Base-by-base conservation (phyloP, 2,797 vertebrate genomes). In the Myripristis jacobus region DNA sequence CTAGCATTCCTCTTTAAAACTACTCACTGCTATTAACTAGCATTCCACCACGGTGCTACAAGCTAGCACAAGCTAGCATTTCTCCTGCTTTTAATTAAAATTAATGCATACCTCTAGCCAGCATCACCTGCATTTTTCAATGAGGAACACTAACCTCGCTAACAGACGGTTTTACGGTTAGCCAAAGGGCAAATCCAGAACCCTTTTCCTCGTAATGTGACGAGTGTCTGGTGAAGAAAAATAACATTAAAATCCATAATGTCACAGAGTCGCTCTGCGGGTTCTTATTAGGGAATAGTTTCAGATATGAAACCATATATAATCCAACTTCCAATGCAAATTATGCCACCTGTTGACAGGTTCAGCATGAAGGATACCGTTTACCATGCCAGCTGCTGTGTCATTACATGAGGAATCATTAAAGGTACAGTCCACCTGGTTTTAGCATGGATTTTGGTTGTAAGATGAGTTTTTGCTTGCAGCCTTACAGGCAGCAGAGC, bases 221-320 rank as follows among this genome's bases (percentile, higher is more conserved):
- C 74, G n/a, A 66, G 58, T 66, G 50, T 73, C 66, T 69, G 63
- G 16, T 76, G 79, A 85, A 83, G 75, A 73, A 61, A 60, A 86
- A 67, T 66, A 75, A 55, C 76, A 72, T 34, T 48, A 54, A 31
- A 70, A 70, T 81, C 63, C 79, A 87, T 31, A 55, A 81, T 5
- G 71, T 81, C 66, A 25, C 85, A 82, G 81, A 22, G 8, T 52
- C 50, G 74, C 78, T 75, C 56, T 38, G 51, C 3, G 34, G 63
- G 80, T 82, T 80, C 76, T 82, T 43, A 65, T 56, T 2, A 62
- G 79, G 76, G 79, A 82, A 66, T 21, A 1, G 53, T 68, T 72
- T 76, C 75, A 81, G 75, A 60, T 19, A 2, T 6, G 27, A 44
- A 44, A 44, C 16, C 13, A 15, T 44, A 16, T 3, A 44, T 44